A percentile compares a stretch with the other conserved stretches of the same genome.
phyloP scores from a whole-genome alignment of 2,113 vertebrate species.

The Gracilinanus agilis region DNA sequence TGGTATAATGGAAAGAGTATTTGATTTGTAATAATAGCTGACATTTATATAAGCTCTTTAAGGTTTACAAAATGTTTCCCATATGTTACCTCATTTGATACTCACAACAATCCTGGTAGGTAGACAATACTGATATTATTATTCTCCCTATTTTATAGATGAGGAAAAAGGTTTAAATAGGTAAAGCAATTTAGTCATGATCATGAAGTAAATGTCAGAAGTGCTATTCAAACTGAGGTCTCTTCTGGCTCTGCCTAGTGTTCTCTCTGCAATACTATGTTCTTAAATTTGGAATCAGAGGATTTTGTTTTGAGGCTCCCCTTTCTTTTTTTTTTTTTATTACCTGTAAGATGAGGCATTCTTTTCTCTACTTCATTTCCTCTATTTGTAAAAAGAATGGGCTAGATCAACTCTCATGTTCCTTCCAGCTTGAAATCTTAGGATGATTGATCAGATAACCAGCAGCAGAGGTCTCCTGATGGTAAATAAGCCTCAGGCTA shows the following conservation, averaged over 20 bases:
- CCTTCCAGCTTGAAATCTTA: neutral
- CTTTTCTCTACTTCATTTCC: slow-evolving; percentile 11
- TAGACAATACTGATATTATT: neutral
- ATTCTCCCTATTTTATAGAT: neutral
- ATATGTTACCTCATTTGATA: neutral
- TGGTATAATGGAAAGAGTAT: neutral
- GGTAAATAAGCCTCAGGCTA: neutral
- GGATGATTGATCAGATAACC: neutral
- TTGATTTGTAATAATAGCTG: slow-evolving; percentile 10
- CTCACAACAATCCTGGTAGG: neutral
- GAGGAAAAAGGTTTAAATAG: neutral
- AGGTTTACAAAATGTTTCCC: neutral
- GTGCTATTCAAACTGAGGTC: neutral
- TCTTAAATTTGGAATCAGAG: neutral
- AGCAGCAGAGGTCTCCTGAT: neutral
- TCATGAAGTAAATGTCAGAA: neutral
- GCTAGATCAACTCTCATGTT: neutral
- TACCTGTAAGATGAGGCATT: neutral
- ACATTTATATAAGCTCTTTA: neutral
- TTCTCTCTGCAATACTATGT: neutral
- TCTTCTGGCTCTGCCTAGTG: neutral
- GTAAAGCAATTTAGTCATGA: neutral
- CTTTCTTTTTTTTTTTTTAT: neutral
- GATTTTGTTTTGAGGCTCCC: neutral
- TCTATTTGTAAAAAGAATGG: slow-evolving; percentile 35